Percentiles rank a stretch among this genome's conserved stretches.
Conservation (phyloP, 2,888 invertebrate genomes). For the Ernsta delagoae region DNA sequence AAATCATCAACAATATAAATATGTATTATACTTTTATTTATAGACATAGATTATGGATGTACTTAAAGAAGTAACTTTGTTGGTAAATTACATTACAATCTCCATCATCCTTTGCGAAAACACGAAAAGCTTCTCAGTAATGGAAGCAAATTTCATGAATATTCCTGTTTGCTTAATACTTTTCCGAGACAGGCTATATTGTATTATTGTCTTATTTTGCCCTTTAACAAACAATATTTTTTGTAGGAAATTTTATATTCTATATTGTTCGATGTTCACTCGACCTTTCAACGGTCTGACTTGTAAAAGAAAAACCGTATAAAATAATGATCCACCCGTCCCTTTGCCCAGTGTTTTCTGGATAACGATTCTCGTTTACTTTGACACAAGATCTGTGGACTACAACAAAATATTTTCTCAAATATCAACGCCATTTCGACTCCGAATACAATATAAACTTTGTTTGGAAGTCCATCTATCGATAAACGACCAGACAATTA, state of each 20-base stretch:
- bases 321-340: neutral
- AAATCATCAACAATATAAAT: too few species aligned
- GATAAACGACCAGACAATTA: neutral
- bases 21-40: too few species aligned
- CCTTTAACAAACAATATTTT: neutral
- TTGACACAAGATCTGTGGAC: neutral
- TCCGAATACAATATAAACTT: neutral
- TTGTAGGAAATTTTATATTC: neutral
- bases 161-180: neutral
- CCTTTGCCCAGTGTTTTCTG: neutral
- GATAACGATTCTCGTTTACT: neutral
- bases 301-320: neutral
- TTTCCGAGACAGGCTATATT: neutral
- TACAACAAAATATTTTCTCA: neutral
- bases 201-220: neutral
- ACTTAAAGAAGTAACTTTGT: neutral
- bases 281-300: neutral
- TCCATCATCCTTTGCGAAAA: neutral
- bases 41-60: too few species aligned
- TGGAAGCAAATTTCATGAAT: neutral
- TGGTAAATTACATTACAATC: neutral
- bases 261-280: neutral
- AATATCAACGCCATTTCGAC: neutral
- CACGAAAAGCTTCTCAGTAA: neutral
- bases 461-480: neutral